Percentiles rank a stretch among this genome's conserved stretches.
These are phyloP conservation scores for Crepidodera aurea DNA, from an alignment of 2,888 invertebrate genomes.

Conservation along the genomic window DNA sequence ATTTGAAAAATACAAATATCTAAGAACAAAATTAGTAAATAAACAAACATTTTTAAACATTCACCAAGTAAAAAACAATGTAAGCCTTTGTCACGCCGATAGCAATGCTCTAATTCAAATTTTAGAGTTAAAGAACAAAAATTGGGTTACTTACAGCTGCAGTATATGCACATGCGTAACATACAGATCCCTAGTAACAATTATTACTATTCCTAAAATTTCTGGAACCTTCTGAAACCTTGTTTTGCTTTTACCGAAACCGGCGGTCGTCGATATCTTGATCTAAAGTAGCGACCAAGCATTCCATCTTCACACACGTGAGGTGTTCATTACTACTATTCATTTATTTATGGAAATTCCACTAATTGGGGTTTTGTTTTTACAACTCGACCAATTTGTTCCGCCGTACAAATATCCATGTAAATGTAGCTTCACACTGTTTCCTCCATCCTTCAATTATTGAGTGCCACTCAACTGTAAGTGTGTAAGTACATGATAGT, in stretches of 20 bases:
- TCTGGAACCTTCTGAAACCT: too few species aligned
- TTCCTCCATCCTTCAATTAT: slow-evolving; percentile 47
- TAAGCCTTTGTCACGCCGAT: too few species aligned
- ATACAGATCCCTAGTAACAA: too few species aligned
- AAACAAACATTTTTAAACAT: too few species aligned
- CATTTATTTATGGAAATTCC: slow-evolving; percentile 52
- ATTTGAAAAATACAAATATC: too few species aligned
- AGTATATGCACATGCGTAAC: too few species aligned
- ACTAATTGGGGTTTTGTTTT: slow-evolving; percentile 48
- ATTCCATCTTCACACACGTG: slow-evolving; percentile 45
- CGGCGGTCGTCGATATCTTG: slow-evolving; percentile 38
- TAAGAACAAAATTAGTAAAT: too few species aligned
- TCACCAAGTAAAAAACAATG: too few species aligned
- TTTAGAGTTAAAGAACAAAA: too few species aligned
- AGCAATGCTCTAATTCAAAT: too few species aligned
- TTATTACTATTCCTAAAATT: too few species aligned
- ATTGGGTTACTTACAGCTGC: too few species aligned
- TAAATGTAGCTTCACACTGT: slow-evolving; percentile 42
- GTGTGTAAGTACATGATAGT: slow-evolving; percentile 42
- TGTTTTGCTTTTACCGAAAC: background rate
- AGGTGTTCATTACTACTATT: slow-evolving; percentile 49
- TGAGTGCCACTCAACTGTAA: slow-evolving; percentile 43
- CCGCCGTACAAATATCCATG: slow-evolving; percentile 48
- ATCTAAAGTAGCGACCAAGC: slow-evolving; percentile 45
- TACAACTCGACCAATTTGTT: slow-evolving; percentile 51